Conservation (phyloP, 2,113 vertebrate species). For the Neogobius melanostomus region DNA sequence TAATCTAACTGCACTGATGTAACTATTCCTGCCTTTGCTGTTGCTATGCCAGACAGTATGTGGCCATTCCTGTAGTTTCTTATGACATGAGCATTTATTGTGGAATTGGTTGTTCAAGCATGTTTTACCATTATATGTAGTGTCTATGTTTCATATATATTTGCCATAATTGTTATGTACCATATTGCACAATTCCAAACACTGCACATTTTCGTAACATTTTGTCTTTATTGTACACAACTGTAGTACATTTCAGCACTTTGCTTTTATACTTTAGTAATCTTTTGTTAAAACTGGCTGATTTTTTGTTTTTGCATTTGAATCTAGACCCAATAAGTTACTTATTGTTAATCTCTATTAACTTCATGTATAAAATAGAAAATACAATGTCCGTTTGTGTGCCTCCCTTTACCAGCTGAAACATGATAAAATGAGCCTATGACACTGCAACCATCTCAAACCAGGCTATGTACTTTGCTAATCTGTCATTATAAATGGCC, state of each 20-base stretch:
- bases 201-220: constrained; percentile 66
- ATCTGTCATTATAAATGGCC: no score
- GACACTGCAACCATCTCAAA: no score
- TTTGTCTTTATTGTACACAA: constrained; percentile 60
- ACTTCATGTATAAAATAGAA: constrained; percentile 36
- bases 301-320: constrained; percentile 54
- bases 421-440: no score
- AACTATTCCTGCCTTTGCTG: constrained; percentile 54
- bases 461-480: no score
- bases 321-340: constrained; percentile 47
- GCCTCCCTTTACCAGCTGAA: not conserved
- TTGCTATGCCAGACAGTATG: constrained; percentile 49
- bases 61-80: constrained; percentile 52
- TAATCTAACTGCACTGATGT: constrained; percentile 35
- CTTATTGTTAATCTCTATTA: constrained; percentile 42
- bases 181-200: constrained; percentile 70
- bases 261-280: constrained; percentile 59
- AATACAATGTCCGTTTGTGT: constrained; percentile 46
- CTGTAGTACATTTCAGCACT: constrained; percentile 64
- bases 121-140: constrained; percentile 64
- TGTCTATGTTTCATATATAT: constrained; percentile 63
- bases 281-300: constrained; percentile 43
- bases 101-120: constrained; percentile 59
- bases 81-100: constrained; percentile 58
- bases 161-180: constrained; percentile 70